phyloP scores from a whole-genome alignment of 35 echinoderm and acorn worm species.

The Strongylocentrotus purpuratus region DNA sequence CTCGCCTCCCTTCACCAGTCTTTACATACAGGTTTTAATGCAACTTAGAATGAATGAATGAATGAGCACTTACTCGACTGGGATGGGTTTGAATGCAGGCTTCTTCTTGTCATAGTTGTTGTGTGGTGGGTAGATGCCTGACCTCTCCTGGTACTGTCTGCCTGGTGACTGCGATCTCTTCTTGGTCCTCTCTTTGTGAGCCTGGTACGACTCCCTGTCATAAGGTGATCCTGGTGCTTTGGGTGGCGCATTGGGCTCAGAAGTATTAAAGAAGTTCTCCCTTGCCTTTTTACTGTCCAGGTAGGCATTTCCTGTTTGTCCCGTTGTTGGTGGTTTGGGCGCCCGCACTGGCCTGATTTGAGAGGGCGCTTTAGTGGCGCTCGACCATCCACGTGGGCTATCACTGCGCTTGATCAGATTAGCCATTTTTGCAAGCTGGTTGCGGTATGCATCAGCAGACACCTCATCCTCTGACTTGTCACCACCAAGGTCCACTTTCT shows the following conservation, averaged over 20 bases:
- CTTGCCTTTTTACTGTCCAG: constrained; percentile 49
- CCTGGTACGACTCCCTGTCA: constrained; percentile 71
- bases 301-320: constrained; percentile 47
- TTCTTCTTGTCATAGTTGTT: constrained; percentile 33
- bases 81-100: constrained; percentile 66
- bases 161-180: constrained; percentile 86
- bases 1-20: too few relatives aligned
- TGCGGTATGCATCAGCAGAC: constrained; percentile 37
- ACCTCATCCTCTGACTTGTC: constrained; percentile 53
- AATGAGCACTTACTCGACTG: constrained; percentile 63
- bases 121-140: constrained; percentile 77
- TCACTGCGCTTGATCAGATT: constrained; percentile 6
- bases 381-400: constrained; percentile 37
- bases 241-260: not conserved
- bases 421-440: constrained; percentile 39
- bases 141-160: constrained; percentile 75
- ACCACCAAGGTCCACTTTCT: constrained; percentile 60
- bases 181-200: constrained; percentile 59
- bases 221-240: constrained; percentile 51
- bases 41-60: not conserved
- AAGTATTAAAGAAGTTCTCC: constrained; percentile 11
- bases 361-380: not conserved
- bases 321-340: constrained; percentile 34
- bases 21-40: too few relatives aligned
- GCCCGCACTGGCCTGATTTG: constrained; percentile 45